Percentiles rank a stretch among this genome's conserved stretches.
phyloP scores from a whole-genome alignment of 2,797 vertebrate genomes.

The Pseudomugil tenellus region DNA sequence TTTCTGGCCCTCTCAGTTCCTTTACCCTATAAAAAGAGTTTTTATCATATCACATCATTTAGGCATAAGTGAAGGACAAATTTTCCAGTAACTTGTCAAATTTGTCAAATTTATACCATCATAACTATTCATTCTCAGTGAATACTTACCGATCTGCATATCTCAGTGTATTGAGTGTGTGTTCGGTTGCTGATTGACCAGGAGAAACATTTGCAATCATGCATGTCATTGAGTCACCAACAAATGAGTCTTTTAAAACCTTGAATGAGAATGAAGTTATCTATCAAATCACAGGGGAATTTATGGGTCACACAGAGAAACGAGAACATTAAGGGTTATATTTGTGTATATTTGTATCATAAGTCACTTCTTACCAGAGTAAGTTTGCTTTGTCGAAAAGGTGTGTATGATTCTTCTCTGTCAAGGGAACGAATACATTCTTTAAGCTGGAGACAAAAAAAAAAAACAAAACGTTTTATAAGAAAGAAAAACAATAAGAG shows the following conservation, averaged over 20 bases:
- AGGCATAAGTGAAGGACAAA: neutral
- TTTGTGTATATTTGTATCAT: neutral
- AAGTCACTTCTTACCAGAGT: conserved; percentile 85
- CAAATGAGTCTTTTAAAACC: conserved; percentile 93
- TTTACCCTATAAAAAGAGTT: conserved; percentile 85
- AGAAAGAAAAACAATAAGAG: neutral
- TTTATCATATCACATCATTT: neutral
- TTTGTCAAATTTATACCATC: neutral
- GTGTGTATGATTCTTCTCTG: conserved; percentile 89
- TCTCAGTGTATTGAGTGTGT: conserved; percentile 91
- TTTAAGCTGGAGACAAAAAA: conserved; percentile 84
- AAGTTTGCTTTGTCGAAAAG: conserved; percentile 94
- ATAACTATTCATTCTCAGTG: neutral
- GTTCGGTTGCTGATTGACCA: conserved; percentile 88
- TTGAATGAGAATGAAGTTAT: conserved; percentile 51
- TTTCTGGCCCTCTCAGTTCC: conserved; percentile 85
- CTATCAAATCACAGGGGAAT: neutral
- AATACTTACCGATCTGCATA: conserved; percentile 90
- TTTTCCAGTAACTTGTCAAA: neutral
- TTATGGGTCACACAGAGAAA: neutral
- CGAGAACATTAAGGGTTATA: neutral
- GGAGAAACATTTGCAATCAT: conserved; percentile 96
- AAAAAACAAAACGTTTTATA: conserved; percentile 2
- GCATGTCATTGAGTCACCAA: conserved; percentile 92
- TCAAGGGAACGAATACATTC: conserved; percentile 93